These are phyloP conservation scores for Sphaerodactylus townsendi DNA, from an alignment of 2,113 vertebrate genomes.

Conservation along the genomic window DNA sequence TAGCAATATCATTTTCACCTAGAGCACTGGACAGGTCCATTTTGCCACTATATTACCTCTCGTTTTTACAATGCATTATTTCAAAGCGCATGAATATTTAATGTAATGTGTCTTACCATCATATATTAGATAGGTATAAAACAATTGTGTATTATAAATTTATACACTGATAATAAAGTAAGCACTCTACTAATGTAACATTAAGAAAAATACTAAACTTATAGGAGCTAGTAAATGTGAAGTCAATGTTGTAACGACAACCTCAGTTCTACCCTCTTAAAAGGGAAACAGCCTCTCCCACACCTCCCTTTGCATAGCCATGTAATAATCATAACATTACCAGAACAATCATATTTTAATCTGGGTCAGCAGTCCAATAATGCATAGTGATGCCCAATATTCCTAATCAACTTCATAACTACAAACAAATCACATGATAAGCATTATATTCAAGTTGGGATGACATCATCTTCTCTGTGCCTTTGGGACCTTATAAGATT, in stretches of 20 bases:
- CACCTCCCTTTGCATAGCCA: neutral
- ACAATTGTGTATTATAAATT: neutral
- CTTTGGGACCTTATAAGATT: too few relatives aligned
- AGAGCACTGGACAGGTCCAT: neutral
- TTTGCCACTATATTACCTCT: neutral
- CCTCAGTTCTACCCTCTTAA: neutral
- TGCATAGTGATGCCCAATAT: too few relatives aligned
- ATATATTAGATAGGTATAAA: constrained; percentile 11
- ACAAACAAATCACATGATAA: too few relatives aligned
- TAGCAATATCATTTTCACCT: neutral
- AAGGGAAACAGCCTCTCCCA: neutral
- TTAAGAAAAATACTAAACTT: neutral
- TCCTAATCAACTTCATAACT: too few relatives aligned
- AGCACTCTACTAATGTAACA: constrained; percentile 6
- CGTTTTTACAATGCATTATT: constrained; percentile 21
- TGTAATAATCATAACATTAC: neutral
- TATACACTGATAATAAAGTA: constrained; percentile 1
- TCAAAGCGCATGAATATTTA: constrained; percentile 38
- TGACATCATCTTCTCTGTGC: too few relatives aligned
- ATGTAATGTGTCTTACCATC: neutral
- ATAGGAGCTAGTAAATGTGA: neutral
- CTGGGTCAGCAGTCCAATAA: too few relatives aligned
- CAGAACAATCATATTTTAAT: too few relatives aligned
- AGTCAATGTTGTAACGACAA: neutral
- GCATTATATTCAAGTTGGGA: too few relatives aligned